These are phyloP conservation scores for Pica pica DNA, from an alignment of 2,113 vertebrate genomes.

Conservation along the genomic window DNA sequence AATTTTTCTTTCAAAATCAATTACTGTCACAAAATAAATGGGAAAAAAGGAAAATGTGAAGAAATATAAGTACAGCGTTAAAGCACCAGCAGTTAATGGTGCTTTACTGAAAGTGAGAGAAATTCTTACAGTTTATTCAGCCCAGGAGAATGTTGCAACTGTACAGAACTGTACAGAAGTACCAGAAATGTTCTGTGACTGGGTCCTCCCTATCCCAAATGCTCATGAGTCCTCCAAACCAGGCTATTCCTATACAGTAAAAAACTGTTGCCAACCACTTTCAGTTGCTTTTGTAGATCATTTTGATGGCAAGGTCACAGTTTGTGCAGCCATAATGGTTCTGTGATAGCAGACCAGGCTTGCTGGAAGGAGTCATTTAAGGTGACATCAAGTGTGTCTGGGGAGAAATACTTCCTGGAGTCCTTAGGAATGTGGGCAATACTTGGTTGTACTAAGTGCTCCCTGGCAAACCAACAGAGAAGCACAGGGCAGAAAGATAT, in stretches of 20 bases:
- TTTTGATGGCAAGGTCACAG: not conserved
- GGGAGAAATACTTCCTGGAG: not conserved
- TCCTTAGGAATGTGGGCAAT: not conserved
- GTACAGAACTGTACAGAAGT: not conserved
- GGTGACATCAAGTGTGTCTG: not conserved
- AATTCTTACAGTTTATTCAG: not conserved
- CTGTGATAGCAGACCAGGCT: not conserved
- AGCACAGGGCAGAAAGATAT: not conserved
- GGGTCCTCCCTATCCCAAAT: not conserved
- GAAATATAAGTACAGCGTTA: not conserved
- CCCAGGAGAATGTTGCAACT: not conserved
- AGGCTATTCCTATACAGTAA: not conserved
- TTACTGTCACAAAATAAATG: not conserved
- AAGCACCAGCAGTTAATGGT: not conserved
- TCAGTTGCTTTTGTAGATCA: not conserved
- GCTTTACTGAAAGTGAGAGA: not conserved
- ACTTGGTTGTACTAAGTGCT: not conserved
- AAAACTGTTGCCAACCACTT: not conserved
- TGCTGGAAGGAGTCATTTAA: not conserved
- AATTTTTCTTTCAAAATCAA: not conserved
- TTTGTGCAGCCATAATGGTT: not conserved
- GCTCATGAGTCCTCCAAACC: not conserved
- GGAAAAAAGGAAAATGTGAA: not conserved
- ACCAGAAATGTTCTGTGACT: not conserved
- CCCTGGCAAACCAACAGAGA: not conserved